phyloP scores from a whole-genome alignment of 2,113 vertebrate genomes.

The Morphnarchus princeps region DNA sequence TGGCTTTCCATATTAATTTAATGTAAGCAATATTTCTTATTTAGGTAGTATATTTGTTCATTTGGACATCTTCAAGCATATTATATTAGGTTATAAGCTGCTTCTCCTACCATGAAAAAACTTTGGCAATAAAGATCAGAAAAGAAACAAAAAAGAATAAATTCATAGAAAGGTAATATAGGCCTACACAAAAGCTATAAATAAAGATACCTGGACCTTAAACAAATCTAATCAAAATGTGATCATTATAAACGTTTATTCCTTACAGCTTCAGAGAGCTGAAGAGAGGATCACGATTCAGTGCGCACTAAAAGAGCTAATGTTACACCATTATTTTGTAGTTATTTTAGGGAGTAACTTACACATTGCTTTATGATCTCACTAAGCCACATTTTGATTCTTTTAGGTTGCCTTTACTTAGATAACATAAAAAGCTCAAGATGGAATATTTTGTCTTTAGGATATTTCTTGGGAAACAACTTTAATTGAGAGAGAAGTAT shows the following conservation, averaged over 20 bases:
- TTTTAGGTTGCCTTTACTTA: background rate
- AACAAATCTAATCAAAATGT: background rate
- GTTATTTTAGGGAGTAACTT: background rate
- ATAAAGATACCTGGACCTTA: background rate
- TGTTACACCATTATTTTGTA: background rate
- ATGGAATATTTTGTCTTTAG: background rate
- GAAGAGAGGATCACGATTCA: background rate
- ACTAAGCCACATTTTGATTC: background rate
- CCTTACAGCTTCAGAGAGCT: background rate
- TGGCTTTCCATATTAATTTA: background rate
- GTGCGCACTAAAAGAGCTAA: background rate
- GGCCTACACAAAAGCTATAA: background rate
- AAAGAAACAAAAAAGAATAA: background rate
- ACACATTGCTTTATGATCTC: background rate
- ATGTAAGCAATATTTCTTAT: background rate
- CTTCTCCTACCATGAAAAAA: background rate
- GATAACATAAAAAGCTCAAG: background rate
- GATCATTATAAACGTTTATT: background rate
- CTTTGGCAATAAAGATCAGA: background rate
- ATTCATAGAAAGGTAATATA: background rate
- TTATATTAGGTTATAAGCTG: background rate
- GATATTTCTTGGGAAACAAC: background rate
- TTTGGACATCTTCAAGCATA: background rate
- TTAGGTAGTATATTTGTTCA: background rate
- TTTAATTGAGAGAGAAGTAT: background rate